Evolutionary conservation across 2,797 vertebrate species (phyloP).

Genomic region (Alosa sapidissima): DNA sequence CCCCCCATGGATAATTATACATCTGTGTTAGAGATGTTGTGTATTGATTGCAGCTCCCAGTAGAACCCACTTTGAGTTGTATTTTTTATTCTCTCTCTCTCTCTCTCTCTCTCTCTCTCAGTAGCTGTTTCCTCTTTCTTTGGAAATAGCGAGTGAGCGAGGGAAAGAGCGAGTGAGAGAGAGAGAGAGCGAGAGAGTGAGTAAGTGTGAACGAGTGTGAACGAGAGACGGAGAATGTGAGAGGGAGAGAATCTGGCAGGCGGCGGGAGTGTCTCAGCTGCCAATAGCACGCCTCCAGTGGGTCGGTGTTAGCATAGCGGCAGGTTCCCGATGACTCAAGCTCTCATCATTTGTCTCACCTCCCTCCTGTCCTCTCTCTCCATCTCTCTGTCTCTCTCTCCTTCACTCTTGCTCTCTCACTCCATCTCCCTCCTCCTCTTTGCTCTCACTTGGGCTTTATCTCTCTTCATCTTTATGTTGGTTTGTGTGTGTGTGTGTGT

Average conservation of each 20-base stretch:
- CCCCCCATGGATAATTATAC: constrained; percentile 61
- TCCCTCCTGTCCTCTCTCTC: constrained; percentile 39
- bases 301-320: constrained; percentile 31
- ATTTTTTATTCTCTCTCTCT: background rate
- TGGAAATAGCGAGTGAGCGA: constrained; percentile 27
- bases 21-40: constrained; percentile 74
- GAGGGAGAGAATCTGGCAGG: constrained; percentile 35
- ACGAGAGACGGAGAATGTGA: constrained; percentile 24
- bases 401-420: constrained; percentile 3
- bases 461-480: constrained; percentile 35
- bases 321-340: constrained; percentile 47
- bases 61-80: constrained; percentile 45
- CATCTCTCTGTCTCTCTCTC: constrained; percentile 36
- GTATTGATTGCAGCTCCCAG: constrained; percentile 64
- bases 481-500: constrained; percentile 45
- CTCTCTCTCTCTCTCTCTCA: background rate
- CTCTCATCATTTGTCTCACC: constrained; percentile 45
- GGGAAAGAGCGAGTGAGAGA: constrained; percentile 4
- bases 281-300: constrained; percentile 44
- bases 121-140: constrained; percentile 37
- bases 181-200: constrained; percentile 30
- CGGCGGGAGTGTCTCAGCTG: constrained; percentile 33
- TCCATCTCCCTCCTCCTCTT: background rate
- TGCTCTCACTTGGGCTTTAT: constrained; percentile 30
- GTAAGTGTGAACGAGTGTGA: constrained; percentile 11